Conservation (phyloP, 2,888 invertebrate species). For the Synergus itoensis region DNA sequence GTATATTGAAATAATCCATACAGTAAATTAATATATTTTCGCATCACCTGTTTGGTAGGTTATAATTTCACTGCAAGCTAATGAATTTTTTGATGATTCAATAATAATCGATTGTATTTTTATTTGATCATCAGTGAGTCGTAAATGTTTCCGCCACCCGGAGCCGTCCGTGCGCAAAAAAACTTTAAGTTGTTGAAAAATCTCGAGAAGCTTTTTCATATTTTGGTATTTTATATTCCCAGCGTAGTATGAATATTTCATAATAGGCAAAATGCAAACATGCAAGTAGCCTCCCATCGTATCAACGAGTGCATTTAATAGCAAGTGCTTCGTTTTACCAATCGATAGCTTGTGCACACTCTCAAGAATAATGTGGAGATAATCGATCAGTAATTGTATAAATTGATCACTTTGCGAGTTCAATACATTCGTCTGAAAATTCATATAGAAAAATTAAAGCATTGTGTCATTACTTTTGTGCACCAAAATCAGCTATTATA, state of each 20-base stretch:
- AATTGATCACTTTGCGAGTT: slow-evolving; percentile 68
- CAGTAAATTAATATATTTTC: slow-evolving; percentile 8
- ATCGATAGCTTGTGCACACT: slow-evolving; percentile 65
- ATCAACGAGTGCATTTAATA: slow-evolving; percentile 78
- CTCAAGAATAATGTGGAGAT: slow-evolving; percentile 70
- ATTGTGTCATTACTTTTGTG: background rate
- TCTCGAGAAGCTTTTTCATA: slow-evolving; percentile 79
- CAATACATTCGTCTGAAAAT: slow-evolving; percentile 63
- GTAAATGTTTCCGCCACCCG: slow-evolving; percentile 79
- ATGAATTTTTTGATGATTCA: slow-evolving; percentile 60
- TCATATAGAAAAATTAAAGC: slow-evolving; percentile 17
- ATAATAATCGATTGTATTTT: slow-evolving; percentile 61
- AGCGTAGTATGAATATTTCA: slow-evolving; percentile 82
- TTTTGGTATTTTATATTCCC: slow-evolving; percentile 81
- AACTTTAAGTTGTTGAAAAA: slow-evolving; percentile 81
- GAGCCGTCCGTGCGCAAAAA: slow-evolving; percentile 81
- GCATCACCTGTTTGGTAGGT: slow-evolving; percentile 61
- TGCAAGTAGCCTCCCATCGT: slow-evolving; percentile 82
- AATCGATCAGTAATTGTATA: slow-evolving; percentile 70
- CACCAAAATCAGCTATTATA: too few species aligned
- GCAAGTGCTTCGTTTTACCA: slow-evolving; percentile 69
- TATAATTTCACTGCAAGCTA: slow-evolving; percentile 64
- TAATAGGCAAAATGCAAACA: slow-evolving; percentile 81
- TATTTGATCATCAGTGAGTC: slow-evolving; percentile 48
- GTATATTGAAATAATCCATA: too few species aligned